Evolutionary conservation across 2,797 vertebrate species (phyloP).

Genomic region (Chelon labrosus): DNA sequence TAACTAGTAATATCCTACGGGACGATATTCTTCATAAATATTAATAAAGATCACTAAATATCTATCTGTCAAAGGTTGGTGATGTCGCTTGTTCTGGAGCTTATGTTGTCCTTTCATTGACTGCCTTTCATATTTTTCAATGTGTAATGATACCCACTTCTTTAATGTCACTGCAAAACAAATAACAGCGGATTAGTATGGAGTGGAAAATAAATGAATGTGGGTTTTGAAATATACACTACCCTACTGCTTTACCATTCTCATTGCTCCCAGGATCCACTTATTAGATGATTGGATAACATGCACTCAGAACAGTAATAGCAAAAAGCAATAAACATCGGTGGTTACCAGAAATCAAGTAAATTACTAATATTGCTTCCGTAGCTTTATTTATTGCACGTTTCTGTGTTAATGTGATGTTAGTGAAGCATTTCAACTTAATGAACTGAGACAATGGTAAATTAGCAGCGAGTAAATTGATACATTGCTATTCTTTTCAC

Average conservation of each 20-base stretch:
- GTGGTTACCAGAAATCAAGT: slow-evolving; percentile 62
- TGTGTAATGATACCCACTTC: background rate
- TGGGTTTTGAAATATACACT: background rate
- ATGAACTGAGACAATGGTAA: slow-evolving; percentile 70
- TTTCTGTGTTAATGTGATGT: slow-evolving; percentile 69
- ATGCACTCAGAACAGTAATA: slow-evolving; percentile 30
- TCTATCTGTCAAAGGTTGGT: background rate
- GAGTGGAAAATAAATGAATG: background rate
- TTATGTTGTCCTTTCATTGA: background rate
- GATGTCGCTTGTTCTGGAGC: background rate
- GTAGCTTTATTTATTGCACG: slow-evolving; percentile 70
- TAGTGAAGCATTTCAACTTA: slow-evolving; percentile 65
- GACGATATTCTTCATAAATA: background rate
- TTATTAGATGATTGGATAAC: slow-evolving; percentile 47
- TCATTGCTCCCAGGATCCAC: slow-evolving; percentile 11
- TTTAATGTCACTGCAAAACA: background rate
- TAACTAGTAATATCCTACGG: too few relatives aligned
- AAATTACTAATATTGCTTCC: slow-evolving; percentile 59
- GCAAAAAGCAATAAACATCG: slow-evolving; percentile 49
- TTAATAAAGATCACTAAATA: background rate
- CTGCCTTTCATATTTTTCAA: background rate
- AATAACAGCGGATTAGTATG: slow-evolving; percentile 4
- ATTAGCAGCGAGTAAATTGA: slow-evolving; percentile 70
- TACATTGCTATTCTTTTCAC: slow-evolving; percentile 67
- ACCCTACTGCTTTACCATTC: background rate